Percentiles rank a stretch among this genome's conserved stretches.
These are phyloP conservation scores for Turnix velox DNA, from an alignment of 2,113 vertebrate species.

Conservation along the genomic window DNA sequence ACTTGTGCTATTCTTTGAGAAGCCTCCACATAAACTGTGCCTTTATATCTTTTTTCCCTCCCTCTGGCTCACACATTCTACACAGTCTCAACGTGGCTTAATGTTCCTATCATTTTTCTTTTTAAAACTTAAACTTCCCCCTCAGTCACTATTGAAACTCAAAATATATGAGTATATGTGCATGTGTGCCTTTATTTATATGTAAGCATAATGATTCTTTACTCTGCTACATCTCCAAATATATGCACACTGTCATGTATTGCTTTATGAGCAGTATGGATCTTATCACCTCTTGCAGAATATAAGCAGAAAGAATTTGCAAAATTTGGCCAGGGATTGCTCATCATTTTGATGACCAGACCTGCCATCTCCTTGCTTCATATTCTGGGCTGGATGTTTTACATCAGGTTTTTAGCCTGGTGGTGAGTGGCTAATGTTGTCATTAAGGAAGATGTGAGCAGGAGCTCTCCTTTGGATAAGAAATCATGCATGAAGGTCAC, in stretches of 20 bases:
- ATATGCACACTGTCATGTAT: not conserved
- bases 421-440: not conserved
- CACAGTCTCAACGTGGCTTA: not conserved
- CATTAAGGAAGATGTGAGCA: not conserved
- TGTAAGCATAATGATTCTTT: conserved; percentile 1
- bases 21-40: not conserved
- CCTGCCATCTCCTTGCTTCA: not conserved
- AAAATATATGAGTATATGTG: not conserved
- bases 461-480: not conserved
- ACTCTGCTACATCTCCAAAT: not conserved
- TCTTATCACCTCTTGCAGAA: not conserved
- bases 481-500: not conserved
- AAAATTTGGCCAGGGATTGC: not conserved
- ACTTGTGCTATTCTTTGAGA: not conserved
- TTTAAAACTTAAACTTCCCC: not conserved
- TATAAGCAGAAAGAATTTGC: not conserved
- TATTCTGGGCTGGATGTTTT: not conserved
- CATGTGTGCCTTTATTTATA: conserved; percentile 3
- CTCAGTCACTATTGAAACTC: not conserved
- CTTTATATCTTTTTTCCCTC: not conserved
- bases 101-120: not conserved
- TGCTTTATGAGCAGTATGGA: not conserved
- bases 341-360: not conserved
- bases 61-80: not conserved
- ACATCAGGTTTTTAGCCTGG: not conserved